phyloP scores from a whole-genome alignment of 2,888 invertebrate species.

The Chalcosyrphus nemorum region DNA sequence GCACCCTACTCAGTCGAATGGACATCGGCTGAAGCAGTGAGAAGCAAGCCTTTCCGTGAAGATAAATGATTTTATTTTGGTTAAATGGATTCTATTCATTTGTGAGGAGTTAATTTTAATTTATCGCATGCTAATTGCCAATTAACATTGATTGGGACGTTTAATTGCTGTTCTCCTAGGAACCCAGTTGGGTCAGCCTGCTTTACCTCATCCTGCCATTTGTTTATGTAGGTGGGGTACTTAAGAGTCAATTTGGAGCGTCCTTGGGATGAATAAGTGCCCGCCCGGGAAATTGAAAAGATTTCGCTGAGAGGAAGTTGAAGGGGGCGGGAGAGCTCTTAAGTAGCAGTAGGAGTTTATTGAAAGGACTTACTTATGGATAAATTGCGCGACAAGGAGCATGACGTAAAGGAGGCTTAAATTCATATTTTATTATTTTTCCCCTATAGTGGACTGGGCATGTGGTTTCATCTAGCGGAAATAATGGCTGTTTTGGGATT shows the following conservation, averaged over 20 bases:
- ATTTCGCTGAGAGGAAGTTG: conserved; percentile 21
- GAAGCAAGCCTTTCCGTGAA: conserved; percentile 2
- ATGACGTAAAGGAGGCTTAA: conserved; percentile 7
- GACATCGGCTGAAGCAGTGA: not conserved
- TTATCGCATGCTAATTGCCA: conserved; percentile 68
- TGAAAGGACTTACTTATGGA: conserved; percentile 6
- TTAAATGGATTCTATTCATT: conserved; percentile 44
- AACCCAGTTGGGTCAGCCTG: not conserved
- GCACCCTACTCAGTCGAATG: not conserved
- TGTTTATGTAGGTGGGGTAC: conserved; percentile 24
- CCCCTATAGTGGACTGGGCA: not conserved
- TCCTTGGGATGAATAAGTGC: conserved; percentile 44
- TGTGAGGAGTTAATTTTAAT: conserved; percentile 63
- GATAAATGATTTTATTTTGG: conserved; percentile 60
- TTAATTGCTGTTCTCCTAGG: conserved; percentile 46
- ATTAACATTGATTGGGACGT: conserved; percentile 66
- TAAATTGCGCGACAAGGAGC: not conserved
- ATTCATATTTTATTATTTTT: conserved; percentile 34
- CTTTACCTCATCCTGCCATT: not conserved
- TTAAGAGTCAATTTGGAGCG: conserved; percentile 47
- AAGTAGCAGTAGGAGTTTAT: conserved; percentile 6
- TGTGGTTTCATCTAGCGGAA: conserved; percentile 1
- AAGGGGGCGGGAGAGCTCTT: conserved; percentile 5
- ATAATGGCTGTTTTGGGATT: not conserved
- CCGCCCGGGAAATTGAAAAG: conserved; percentile 48